Evolutionary conservation across 2,113 vertebrate genomes (phyloP).

Genomic region (Narcine bancroftii): DNA sequence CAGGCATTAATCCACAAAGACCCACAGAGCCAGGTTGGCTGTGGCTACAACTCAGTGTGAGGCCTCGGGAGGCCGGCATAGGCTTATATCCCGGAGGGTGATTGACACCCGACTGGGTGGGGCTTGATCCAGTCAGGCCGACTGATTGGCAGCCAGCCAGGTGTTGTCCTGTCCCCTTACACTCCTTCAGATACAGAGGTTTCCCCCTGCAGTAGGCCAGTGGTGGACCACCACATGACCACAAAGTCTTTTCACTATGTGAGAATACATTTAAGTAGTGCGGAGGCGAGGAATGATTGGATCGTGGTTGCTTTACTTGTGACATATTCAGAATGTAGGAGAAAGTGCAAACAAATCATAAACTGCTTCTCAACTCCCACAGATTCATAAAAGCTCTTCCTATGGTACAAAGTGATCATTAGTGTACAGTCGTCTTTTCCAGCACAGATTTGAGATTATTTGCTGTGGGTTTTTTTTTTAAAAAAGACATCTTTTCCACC

Average conservation of each 20-base stretch:
- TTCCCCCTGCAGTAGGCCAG: too few species aligned
- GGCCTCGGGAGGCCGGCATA: too few species aligned
- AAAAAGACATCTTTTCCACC: neutral
- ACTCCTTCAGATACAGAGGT: too few species aligned
- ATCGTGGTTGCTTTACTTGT: constrained; percentile 19
- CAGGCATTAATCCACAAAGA: too few species aligned
- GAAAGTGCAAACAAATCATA: neutral
- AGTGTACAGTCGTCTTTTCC: constrained; percentile 5
- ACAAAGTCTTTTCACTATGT: neutral
- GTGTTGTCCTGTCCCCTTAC: too few species aligned
- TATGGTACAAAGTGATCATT: constrained; percentile 28
- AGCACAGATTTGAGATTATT: neutral
- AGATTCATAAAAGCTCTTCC: constrained; percentile 3
- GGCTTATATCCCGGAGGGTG: too few species aligned
- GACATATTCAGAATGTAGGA: constrained; percentile 2
- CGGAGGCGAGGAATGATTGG: constrained; percentile 16
- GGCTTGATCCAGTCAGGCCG: too few species aligned
- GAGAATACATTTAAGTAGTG: constrained; percentile 27
- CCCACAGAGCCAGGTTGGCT: too few species aligned
- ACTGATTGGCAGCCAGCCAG: too few species aligned
- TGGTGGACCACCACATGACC: neutral
- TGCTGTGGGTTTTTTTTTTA: neutral
- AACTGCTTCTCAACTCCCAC: neutral
- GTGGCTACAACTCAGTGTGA: too few species aligned
- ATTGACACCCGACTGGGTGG: too few species aligned